Base-by-base conservation (phyloP, 1,140 invertebrate species). In the Wiebesia pumilae region DNA sequence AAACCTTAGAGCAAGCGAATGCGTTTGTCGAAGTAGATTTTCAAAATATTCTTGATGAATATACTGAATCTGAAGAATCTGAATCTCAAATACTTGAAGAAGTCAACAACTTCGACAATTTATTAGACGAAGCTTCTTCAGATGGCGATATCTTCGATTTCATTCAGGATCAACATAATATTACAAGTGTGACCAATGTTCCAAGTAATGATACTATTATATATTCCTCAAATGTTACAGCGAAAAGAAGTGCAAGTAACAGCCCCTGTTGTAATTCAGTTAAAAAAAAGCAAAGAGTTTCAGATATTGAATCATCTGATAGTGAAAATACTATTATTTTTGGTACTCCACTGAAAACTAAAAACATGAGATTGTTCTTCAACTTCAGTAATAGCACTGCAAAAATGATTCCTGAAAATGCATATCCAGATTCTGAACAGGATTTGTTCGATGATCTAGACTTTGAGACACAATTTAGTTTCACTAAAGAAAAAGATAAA, bases 371-470 rank as follows among this genome's bases (percentile, higher is more conserved):
- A 43, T 73, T 27, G 19, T 35, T 16, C 6, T 47, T 19, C 1
- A 9, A 38, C 38, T 3, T 1, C 30, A 43, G 4, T 27, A 21
- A 81, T 62, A 24, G 19, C 6, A 12, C 21, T 43, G 3, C 2
- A 33, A 69, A 67, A 69, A 27, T 10, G 21, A 33, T 69, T 0
- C 24, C 21, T 19, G 40, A 81, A 33, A 21, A 67, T 33, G 65
- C 3, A 40, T 33, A 62, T 75, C 16, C 40, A 7, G 89, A 89
- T 88, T 90, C 89, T 0, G 90, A 91, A 43, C 89, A 89, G 16
- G 91, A 92, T 65, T 87, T 92, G 78, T 91, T 92, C 79, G 90
- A 87, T 21, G 85, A 62, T 78, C 75, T 89, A 24, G 87, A 86
- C 80, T 82, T 88, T 43, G 35, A 86, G 38, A 81, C 81, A 40